These are phyloP conservation scores for Ctenodactylus gundi DNA, from an alignment of 2,113 vertebrate genomes.

Conservation along the genomic window DNA sequence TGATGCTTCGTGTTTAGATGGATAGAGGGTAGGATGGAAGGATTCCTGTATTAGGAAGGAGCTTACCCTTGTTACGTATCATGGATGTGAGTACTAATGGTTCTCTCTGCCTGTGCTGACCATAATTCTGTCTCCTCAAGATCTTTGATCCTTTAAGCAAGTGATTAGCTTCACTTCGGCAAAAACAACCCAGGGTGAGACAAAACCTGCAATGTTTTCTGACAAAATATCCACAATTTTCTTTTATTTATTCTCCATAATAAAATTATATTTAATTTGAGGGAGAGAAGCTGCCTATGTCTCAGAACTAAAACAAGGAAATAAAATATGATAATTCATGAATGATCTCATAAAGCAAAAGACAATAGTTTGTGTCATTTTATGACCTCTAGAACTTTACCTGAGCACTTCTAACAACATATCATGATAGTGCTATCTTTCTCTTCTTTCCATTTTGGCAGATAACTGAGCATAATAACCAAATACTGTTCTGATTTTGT, in stretches of 20 bases:
- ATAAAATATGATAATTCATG: background rate
- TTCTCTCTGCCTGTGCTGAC: background rate
- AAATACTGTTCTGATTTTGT: conserved; percentile 39
- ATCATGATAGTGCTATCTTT: background rate
- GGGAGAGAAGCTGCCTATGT: background rate
- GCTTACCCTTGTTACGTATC: no score
- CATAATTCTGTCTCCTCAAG: background rate
- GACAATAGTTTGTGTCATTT: conserved; percentile 2
- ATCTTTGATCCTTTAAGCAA: background rate
- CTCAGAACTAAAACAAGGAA: background rate
- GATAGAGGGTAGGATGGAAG: background rate
- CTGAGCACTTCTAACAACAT: background rate
- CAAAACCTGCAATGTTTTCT: background rate
- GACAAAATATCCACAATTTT: background rate
- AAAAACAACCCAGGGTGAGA: background rate
- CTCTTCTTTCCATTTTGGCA: background rate
- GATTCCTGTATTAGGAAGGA: background rate
- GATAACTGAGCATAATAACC: conserved; percentile 21
- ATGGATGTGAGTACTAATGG: fast-evolving
- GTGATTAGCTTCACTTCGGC: background rate
- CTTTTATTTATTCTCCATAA: background rate
- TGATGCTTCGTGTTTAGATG: background rate
- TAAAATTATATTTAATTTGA: background rate
- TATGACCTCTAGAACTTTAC: conserved; percentile 27
- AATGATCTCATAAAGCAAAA: conserved; percentile 7